These are phyloP conservation scores for Xiphophorus couchianus DNA, from an alignment of 2,113 vertebrate genomes.

Conservation along the genomic window DNA sequence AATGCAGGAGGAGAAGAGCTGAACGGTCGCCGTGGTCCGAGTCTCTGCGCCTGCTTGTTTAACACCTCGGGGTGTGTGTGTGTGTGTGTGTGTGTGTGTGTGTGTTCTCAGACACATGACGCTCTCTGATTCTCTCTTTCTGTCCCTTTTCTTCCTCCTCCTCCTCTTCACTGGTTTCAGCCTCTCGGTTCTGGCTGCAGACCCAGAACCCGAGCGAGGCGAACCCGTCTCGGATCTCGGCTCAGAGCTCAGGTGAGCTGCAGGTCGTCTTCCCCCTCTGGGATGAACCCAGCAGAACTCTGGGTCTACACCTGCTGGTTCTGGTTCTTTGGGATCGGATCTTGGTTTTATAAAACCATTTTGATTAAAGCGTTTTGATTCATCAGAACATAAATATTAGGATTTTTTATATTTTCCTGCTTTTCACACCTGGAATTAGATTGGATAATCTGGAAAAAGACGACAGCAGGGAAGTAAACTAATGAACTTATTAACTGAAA, in stretches of 20 bases:
- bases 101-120: no score
- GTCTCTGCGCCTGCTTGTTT: background rate
- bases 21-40: background rate
- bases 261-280: background rate
- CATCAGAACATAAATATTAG: no score
- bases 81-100: no score
- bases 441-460: no score
- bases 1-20: background rate
- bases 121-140: background rate
- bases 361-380: background rate
- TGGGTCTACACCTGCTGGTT: background rate
- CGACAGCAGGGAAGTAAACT: no score
- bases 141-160: background rate
- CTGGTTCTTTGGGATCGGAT: background rate
- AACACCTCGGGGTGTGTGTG: no score
- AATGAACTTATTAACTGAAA: no score
- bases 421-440: no score
- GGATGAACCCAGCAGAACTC: background rate
- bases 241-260: conserved; percentile 69
- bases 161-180: conserved; percentile 40
- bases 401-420: no score
- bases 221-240: conserved; percentile 28
- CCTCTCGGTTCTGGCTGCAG: conserved; percentile 59
- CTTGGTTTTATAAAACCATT: background rate
- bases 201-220: conserved; percentile 44